Conservation (phyloP, 2,888 invertebrate genomes). For the Drosophila trichaetosa region DNA sequence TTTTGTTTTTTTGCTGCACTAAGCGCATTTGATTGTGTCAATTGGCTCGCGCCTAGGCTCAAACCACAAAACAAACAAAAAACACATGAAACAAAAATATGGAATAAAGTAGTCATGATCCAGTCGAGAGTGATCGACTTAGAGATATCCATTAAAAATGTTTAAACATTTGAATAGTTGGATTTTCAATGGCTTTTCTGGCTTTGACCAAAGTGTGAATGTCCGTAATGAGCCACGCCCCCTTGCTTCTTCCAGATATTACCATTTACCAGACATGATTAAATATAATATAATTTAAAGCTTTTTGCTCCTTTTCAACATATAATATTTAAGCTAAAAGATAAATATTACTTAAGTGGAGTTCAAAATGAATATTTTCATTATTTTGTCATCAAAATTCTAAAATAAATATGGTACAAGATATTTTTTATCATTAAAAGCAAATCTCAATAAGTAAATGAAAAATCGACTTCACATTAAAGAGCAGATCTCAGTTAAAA, state of each 20-base stretch:
- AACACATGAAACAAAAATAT: not conserved
- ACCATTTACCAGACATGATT: too few relatives aligned
- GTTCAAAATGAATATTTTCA: not conserved
- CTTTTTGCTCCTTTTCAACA: fast-evolving
- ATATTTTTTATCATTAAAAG: not conserved
- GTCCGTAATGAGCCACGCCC: not conserved
- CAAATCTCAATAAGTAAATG: not conserved
- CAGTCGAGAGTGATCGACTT: not conserved
- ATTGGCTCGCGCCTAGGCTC: conserved; percentile 82
- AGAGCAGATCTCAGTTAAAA: not conserved
- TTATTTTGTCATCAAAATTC: not conserved
- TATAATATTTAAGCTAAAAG: not conserved
- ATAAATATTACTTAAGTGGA: not conserved
- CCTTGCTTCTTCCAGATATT: not conserved
- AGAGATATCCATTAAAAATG: not conserved
- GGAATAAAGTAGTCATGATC: conserved; percentile 2
- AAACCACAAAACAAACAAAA: conserved; percentile 28
- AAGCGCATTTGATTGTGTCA: conserved; percentile 85
- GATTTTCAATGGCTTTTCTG: not conserved
- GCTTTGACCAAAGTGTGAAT: not conserved
- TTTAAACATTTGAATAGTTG: not conserved
- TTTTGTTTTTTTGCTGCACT: conserved; percentile 70
- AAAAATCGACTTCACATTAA: not conserved
- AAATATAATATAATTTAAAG: not conserved
- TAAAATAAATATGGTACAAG: not conserved